Evolutionary conservation across 2,888 invertebrate species (phyloP), one percentile per base, ranked within the genome.

Genomic region (Tipula confusa): DNA sequence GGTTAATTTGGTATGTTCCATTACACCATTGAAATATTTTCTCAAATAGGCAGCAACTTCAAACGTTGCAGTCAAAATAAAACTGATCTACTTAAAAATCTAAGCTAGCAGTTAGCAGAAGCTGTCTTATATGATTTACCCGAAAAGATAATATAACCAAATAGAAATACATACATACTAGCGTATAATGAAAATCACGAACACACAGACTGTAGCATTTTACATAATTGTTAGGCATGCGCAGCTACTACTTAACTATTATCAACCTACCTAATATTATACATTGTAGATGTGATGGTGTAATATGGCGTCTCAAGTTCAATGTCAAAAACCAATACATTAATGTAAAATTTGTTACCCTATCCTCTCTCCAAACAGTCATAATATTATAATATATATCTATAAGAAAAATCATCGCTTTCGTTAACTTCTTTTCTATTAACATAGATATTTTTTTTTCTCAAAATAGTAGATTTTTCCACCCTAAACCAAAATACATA

Each of bases 221-320:
- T 18, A 24, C n/a, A 24, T 64, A 64, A 64, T 64, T 64, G 18
- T 9, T 9, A 64, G 24, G 64, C 64, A 64, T 64, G 64, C 64
- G 64, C 64, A 64, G 24, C 24, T 64, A 18, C 24, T 1, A 1
- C 9, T 9, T 1, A 24, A 64, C 64, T 64, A 64, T 64, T 64
- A 64, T 64, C 9, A 64, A 64, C 18, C 6, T 11, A 64, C 64
- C 3, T n/a, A n/a, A n/a, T n/a, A 64, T n/a, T n/a, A n/a, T n/a
- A n/a, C 24, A n/a, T 64, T 64, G 11, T 38, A 24, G 18, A 29
- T 80, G 29, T 81, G n/a, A 80, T 81, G 31, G 80, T 38, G 13
- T 6, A 84, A 84, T 79, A 84, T 84, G 84, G 84, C 84, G 85
- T 85, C 84, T 85, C 85, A 85, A 85, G 85, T 85, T 85, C 85